Base-by-base conservation (phyloP, 2,888 invertebrate genomes). In the Spicauda simplicius region DNA sequence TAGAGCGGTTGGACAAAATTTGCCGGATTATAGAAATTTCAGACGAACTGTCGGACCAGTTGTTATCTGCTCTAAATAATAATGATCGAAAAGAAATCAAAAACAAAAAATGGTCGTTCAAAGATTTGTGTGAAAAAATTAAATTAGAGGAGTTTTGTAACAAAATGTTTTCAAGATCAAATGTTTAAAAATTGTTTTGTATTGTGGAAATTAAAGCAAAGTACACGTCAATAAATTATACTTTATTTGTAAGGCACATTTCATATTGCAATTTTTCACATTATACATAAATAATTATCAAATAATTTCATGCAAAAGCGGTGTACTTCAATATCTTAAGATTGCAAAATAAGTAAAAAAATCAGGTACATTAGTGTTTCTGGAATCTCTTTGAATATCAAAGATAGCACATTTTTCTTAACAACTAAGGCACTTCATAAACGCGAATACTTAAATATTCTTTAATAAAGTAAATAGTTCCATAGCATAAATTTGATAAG, bases 21-120 rank as follows among this genome's bases (percentile, higher is more conserved):
- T 92, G 92, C 71, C 83, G 84, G 68, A 90, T 92, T 8, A 90
- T 93, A n/a, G 92, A 93, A 78, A 91, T 92, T 69, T 92, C 93
- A 0, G 92, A 93, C 63, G 92, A 93, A 65, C 63, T 92, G 10
- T 92, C 93, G 0, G 86, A 92, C 68, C 79, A 85, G 75, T 74
- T 93, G 54, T 88, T 93, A 70, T 85, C 88, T 3, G 71, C 76
- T 16, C 76, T 92, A 6, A 78, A 86, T 60, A 74, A 73, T 14
- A 37, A 55, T 1, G 72, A 77, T 0, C 54, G 41, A 1, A 68
- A 70, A 0, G 69, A 69, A 18, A 45, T 74, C 0, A 66, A 64
- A 58, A 76, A 77, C 10, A 82, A 80, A 69, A 79, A 80, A 69
- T 93, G 92, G 92, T 92, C 92, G 0, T 90, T 93, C 60, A 89